These are phyloP conservation scores for Huso huso DNA, from an alignment of 2,797 vertebrate genomes.

Conservation along the genomic window DNA sequence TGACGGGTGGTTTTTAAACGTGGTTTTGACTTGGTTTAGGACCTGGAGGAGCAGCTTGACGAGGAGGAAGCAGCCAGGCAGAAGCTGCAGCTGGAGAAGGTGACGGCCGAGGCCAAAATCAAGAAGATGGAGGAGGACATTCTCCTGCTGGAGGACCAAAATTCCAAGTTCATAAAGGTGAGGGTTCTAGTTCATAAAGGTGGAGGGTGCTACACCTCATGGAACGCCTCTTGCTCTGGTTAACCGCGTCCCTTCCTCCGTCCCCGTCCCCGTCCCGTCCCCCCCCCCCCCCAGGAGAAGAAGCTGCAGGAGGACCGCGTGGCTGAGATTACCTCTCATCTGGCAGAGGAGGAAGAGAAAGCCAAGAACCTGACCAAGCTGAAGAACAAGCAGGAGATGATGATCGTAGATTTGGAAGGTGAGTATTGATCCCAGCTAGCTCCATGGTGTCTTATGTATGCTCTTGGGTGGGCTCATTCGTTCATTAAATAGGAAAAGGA, in stretches of 20 bases:
- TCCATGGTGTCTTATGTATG: no score
- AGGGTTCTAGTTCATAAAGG: constrained; percentile 15
- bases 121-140: constrained; percentile 98
- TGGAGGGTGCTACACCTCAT: background rate
- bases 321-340: constrained; percentile 78
- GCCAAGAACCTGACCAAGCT: constrained; percentile 91
- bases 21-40: constrained; percentile 46
- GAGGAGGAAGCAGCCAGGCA: constrained; percentile 93
- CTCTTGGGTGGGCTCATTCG: no score
- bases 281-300: constrained; percentile 69
- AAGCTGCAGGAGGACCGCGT: constrained; percentile 90
- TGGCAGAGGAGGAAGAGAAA: constrained; percentile 95
- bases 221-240: background rate
- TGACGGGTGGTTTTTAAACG: constrained; percentile 10
- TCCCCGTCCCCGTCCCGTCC: background rate
- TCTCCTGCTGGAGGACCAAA: constrained; percentile 88
- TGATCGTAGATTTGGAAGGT: constrained; percentile 97
- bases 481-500: no score
- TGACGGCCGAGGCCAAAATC: constrained; percentile 91
- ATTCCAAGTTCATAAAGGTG: constrained; percentile 93
- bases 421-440: constrained; percentile 13
- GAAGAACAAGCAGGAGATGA: constrained; percentile 96
- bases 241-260: no score
- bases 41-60: constrained; percentile 91
- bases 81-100: constrained; percentile 94